Percentiles rank a stretch among this genome's conserved stretches.
Conservation (phyloP, 1,140 invertebrate species). For the Drosophila serrata region DNA sequence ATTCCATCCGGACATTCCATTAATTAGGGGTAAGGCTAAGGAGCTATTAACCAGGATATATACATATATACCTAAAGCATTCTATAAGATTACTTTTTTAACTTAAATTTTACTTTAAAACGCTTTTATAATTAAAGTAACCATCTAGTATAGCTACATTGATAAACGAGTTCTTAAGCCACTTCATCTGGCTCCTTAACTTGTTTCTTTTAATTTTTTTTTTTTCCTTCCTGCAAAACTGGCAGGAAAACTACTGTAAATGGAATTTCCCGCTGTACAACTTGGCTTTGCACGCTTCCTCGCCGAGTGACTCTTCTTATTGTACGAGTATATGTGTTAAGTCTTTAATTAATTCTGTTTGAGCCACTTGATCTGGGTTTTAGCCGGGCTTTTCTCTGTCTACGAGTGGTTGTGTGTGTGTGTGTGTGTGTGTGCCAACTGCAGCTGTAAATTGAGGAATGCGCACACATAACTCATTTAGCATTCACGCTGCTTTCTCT, state of each 20-base stretch:
- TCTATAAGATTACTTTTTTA: too few species aligned
- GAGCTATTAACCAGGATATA: too few species aligned
- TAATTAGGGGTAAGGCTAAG: neutral
- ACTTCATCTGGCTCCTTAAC: neutral
- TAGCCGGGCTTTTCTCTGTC: slow-evolving; percentile 26
- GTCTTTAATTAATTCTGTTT: slow-evolving; percentile 18
- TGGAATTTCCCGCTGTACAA: slow-evolving; percentile 1
- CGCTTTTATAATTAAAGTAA: neutral
- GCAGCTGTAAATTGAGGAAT: slow-evolving; percentile 40
- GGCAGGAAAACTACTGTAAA: neutral
- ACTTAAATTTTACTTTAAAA: neutral
- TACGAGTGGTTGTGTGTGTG: slow-evolving; percentile 3
- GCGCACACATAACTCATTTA: slow-evolving; percentile 70
- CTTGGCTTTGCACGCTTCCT: neutral
- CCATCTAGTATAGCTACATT: neutral
- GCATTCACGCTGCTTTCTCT: slow-evolving; percentile 43
- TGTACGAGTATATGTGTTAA: slow-evolving; percentile 17
- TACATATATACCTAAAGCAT: too few species aligned
- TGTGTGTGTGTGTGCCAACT: slow-evolving; percentile 26
- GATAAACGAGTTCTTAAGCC: neutral
- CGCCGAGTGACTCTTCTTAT: slow-evolving; percentile 1
- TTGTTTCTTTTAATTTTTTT: neutral
- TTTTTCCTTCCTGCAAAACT: neutral
- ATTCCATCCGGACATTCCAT: slow-evolving; percentile 1
- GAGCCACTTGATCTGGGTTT: slow-evolving; percentile 21